Evolutionary conservation across 2,113 vertebrate genomes (phyloP).

Genomic region (Condylura cristata): DNA sequence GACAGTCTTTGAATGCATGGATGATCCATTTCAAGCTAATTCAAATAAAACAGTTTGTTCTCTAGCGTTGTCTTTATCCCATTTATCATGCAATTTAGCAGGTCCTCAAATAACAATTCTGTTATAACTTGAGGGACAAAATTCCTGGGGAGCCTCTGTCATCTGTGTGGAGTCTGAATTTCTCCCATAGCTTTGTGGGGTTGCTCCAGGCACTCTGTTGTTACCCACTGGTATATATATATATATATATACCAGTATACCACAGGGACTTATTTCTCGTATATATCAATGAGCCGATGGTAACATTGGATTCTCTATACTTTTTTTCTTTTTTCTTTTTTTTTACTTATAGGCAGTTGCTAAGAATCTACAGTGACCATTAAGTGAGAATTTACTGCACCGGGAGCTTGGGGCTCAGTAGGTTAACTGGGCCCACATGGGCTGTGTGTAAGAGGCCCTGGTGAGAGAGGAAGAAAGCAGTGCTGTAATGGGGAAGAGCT

Average conservation of each 20-base stretch:
- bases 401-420: not conserved
- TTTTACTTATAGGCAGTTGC: no score
- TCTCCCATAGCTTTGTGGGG: no score
- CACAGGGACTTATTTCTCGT: no score
- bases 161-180: not conserved
- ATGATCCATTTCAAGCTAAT: not conserved
- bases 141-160: no score
- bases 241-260: no score
- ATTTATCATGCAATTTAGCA: not conserved
- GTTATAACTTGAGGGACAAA: not conserved
- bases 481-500: fast-evolving
- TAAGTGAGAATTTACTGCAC: no score
- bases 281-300: no score
- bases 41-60: not conserved
- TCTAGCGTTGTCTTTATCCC: not conserved
- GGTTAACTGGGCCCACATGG: not conserved
- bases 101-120: not conserved
- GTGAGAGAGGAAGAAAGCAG: not conserved
- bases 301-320: no score
- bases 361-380: no score
- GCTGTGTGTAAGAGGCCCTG: fast-evolving
- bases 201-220: not conserved
- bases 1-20: not conserved
- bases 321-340: no score
- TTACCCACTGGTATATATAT: no score